Conservation (phyloP, 2,113 vertebrate genomes). For the Podarcis cretensis region DNA sequence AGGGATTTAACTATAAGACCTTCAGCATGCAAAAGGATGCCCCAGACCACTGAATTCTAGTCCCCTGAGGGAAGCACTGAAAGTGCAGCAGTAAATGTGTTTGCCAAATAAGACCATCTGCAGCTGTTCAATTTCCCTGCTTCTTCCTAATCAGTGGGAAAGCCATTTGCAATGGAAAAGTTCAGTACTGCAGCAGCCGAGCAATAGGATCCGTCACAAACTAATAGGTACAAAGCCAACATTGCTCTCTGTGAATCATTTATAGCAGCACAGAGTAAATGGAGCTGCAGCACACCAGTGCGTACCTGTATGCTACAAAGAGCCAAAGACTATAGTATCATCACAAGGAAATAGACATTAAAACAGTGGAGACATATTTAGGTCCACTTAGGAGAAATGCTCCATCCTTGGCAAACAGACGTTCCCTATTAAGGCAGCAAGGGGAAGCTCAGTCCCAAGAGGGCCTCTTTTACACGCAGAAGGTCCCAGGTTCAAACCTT, state of each 20-base stretch:
- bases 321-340: neutral
- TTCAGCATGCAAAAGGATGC: neutral
- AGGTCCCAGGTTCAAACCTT: too few species aligned
- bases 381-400: neutral
- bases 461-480: too few species aligned
- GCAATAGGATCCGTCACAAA: neutral
- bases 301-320: accelerated
- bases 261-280: accelerated
- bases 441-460: too few species aligned
- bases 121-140: neutral
- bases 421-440: neutral
- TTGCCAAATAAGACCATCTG: neutral
- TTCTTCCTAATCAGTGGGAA: neutral
- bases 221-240: neutral
- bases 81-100: neutral
- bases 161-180: neutral
- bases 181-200: neutral
- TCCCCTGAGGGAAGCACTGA: neutral
- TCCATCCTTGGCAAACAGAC: neutral
- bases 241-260: neutral
- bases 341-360: neutral
- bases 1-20: neutral
- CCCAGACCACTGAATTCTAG: neutral
- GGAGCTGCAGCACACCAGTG: neutral
- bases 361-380: neutral